Evolutionary conservation across 2,888 invertebrate species (phyloP).

Genomic region (Pollenia griseotomentosa): DNA sequence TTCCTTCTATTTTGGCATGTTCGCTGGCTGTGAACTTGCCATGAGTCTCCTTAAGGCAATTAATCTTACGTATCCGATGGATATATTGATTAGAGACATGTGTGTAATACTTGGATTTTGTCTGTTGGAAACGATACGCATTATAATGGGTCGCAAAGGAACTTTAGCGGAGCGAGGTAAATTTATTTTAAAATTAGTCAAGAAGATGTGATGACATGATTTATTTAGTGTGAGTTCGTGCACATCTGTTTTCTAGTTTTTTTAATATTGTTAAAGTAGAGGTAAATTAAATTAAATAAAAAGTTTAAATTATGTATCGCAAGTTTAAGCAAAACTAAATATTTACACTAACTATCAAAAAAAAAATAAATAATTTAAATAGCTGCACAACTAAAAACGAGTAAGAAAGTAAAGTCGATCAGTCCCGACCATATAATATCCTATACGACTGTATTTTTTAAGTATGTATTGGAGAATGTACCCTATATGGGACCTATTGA

Average conservation of each 20-base stretch:
- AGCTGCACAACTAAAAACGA: too few species aligned
- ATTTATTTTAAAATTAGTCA: conserved; percentile 43
- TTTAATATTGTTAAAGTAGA: background rate
- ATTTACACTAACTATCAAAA: background rate
- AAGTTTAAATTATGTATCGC: background rate
- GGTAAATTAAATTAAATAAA: background rate
- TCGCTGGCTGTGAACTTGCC: conserved; percentile 91
- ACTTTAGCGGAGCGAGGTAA: conserved; percentile 82
- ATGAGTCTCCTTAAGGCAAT: conserved; percentile 92
- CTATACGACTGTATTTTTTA: too few species aligned
- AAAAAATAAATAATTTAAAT: background rate
- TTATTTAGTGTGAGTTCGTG: background rate
- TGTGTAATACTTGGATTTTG: conserved; percentile 91
- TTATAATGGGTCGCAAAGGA: conserved; percentile 93
- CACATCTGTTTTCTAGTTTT: background rate
- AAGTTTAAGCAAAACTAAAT: background rate
- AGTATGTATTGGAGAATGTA: too few species aligned
- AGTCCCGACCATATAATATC: too few species aligned
- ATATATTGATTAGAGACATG: conserved; percentile 91
- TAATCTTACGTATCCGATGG: conserved; percentile 91
- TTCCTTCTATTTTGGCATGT: conserved; percentile 94
- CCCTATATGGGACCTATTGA: too few species aligned
- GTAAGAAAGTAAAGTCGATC: too few species aligned
- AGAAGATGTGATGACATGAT: background rate
- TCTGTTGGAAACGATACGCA: conserved; percentile 91